Evolutionary conservation across 2,113 vertebrate genomes (phyloP).

Genomic region (Apodemus sylvaticus): DNA sequence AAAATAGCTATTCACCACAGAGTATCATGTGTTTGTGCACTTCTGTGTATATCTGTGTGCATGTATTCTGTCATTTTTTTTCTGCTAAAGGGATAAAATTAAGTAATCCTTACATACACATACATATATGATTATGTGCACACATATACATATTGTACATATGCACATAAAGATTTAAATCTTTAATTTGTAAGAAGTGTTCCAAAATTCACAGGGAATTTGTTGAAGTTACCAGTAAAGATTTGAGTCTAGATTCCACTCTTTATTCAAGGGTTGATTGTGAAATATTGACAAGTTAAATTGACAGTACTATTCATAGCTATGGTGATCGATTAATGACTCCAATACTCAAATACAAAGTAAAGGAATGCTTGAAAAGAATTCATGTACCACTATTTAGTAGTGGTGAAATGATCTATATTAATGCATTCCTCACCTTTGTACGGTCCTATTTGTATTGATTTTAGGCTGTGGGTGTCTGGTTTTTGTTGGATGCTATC

Average conservation of each 20-base stretch:
- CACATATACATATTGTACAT: neutral
- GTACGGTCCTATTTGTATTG: neutral
- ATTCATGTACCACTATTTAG: neutral
- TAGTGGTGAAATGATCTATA: constrained; percentile 50
- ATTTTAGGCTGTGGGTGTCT: constrained; percentile 28
- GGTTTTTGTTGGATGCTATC: constrained; percentile 41
- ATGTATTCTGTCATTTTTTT: neutral
- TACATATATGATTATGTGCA: too few relatives aligned
- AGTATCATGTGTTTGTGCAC: neutral
- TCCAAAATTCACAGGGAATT: neutral
- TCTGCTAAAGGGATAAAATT: neutral
- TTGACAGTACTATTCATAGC: neutral
- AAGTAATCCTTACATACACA: neutral
- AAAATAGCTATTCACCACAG: neutral
- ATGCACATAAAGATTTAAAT: neutral
- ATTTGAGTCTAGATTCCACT: neutral
- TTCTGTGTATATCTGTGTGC: neutral
- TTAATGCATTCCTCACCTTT: neutral
- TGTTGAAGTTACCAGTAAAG: neutral
- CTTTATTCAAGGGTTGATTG: neutral
- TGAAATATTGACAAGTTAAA: constrained; percentile 16
- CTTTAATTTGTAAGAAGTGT: neutral
- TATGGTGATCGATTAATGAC: neutral
- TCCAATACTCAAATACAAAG: neutral
- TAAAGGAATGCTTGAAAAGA: neutral